Evolutionary conservation across 2,888 invertebrate species (phyloP), one percentile per base, ranked within the genome.

Genomic region (Hemaris fuciformis): DNA sequence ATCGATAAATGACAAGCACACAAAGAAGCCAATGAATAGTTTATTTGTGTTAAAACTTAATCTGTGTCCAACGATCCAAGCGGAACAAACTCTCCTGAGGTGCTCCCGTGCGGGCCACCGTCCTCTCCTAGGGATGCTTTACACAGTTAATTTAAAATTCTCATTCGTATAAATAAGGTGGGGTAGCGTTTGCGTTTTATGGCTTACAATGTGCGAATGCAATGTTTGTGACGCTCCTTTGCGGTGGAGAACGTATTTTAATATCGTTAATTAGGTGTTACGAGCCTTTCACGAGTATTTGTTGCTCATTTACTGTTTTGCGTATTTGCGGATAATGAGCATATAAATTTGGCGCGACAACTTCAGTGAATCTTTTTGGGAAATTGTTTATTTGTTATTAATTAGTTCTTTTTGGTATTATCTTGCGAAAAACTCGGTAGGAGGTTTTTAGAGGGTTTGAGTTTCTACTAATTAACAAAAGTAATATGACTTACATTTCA

Each of bases 91-190:
- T 31, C 15, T 1, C 10, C 15, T 53, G 53, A 53, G 53, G 53
- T 53, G 53, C 31, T 53, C 57, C 62, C 64, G 59, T 60, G 62
- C 80, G 70, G 79, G 76, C 75, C 75, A 75, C 74, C 72, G 82
- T 78, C 77, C 81, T 76, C 76, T 74, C 76, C 81, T 75, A 81
- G 87, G 89, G 88, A 81, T 79, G 85, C 84, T 89, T 85, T 89
- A 91, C 87, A 83, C 89, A 89, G 91, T 92, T 92, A 92, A 92
- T 92, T 92, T 91, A 90, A 92, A 92, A 91, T 91, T 89, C 91
- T 89, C 91, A 88, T 88, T 87, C 85, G 88, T 86, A 91, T 91
- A 91, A 91, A 91, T 90, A 88, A 89, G 89, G 90, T 88, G 89
- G 83, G 91, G 91, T 88, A 88, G 75, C 91, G 89, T 81, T 92